Conservation (phyloP, 2,888 invertebrate species). For the Drosophila quasianomalipes region DNA sequence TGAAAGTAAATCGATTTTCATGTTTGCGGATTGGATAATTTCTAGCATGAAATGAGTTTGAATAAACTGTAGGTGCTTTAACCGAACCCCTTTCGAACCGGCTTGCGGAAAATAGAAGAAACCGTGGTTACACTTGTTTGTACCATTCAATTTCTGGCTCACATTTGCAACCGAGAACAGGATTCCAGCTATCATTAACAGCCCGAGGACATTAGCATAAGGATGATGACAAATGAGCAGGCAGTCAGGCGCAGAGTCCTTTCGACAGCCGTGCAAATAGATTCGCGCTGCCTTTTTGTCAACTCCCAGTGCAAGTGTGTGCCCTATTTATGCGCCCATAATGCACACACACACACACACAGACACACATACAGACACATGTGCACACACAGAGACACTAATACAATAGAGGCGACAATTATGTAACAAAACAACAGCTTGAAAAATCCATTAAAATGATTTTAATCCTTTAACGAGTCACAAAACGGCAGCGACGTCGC, state of each 20-base stretch:
- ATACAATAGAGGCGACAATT: slow-evolving; percentile 71
- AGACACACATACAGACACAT: slow-evolving; percentile 30
- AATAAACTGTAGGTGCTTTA: neutral
- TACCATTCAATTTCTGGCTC: slow-evolving; percentile 4
- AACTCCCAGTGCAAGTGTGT: slow-evolving; percentile 44
- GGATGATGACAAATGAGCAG: slow-evolving; percentile 73
- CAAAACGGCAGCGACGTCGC: slow-evolving; percentile 60
- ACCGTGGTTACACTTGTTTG: slow-evolving; percentile 5
- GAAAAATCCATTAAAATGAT: slow-evolving; percentile 84
- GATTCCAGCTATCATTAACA: slow-evolving; percentile 48
- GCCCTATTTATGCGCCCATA: slow-evolving; percentile 72
- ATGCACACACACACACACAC: slow-evolving; percentile 33
- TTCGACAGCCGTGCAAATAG: slow-evolving; percentile 48
- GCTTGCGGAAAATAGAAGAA: neutral
- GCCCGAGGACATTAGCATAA: slow-evolving; percentile 69
- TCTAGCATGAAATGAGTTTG: neutral
- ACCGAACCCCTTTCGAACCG: neutral
- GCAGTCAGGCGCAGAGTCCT: slow-evolving; percentile 46
- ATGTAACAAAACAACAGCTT: slow-evolving; percentile 81
- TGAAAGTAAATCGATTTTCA: neutral
- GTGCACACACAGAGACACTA: slow-evolving; percentile 22
- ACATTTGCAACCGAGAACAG: neutral
- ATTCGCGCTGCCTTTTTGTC: slow-evolving; percentile 46
- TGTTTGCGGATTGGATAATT: neutral
- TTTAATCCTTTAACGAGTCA: slow-evolving; percentile 84